phyloP scores from a whole-genome alignment of 2,113 vertebrate genomes.

The Amia ocellicauda region DNA sequence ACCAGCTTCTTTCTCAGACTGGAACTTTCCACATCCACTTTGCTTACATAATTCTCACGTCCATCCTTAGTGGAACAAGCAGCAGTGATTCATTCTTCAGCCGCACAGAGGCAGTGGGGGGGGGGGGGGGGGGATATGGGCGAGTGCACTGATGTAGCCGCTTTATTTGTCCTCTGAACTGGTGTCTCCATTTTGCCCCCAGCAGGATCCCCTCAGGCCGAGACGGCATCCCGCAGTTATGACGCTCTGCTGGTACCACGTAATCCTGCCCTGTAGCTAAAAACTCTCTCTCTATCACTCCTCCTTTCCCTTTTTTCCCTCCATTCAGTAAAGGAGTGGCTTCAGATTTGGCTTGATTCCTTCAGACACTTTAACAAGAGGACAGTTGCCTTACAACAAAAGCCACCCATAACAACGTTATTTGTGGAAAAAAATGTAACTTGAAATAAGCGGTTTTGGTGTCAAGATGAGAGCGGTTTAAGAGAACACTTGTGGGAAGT shows the following conservation, averaged over 20 bases:
- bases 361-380: slow-evolving; percentile 28
- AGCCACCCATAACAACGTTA: slow-evolving; percentile 29
- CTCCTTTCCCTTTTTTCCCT: slow-evolving; percentile 12
- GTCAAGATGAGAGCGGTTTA: no score
- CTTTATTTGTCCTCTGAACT: slow-evolving; percentile 33
- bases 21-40: background rate
- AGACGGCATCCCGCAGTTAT: slow-evolving; percentile 31
- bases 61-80: background rate
- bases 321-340: slow-evolving; percentile 1
- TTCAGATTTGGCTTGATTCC: slow-evolving; percentile 7
- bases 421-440: slow-evolving; percentile 46
- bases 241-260: slow-evolving; percentile 4
- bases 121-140: background rate
- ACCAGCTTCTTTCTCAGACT: background rate
- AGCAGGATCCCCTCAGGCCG: background rate
- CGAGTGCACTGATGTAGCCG: slow-evolving; percentile 19
- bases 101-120: background rate
- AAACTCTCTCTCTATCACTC: slow-evolving; percentile 11
- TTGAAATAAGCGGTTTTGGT: no score
- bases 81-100: background rate
- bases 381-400: slow-evolving; percentile 14
- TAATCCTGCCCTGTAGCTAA: slow-evolving; percentile 28
- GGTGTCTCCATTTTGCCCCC: slow-evolving; percentile 1
- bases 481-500: slow-evolving; percentile 49
- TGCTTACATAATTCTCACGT: background rate